Percentiles rank a stretch among this genome's conserved stretches.
These are phyloP conservation scores for Excalfactoria chinensis DNA, from an alignment of 2,113 vertebrate species.

Conservation along the genomic window DNA sequence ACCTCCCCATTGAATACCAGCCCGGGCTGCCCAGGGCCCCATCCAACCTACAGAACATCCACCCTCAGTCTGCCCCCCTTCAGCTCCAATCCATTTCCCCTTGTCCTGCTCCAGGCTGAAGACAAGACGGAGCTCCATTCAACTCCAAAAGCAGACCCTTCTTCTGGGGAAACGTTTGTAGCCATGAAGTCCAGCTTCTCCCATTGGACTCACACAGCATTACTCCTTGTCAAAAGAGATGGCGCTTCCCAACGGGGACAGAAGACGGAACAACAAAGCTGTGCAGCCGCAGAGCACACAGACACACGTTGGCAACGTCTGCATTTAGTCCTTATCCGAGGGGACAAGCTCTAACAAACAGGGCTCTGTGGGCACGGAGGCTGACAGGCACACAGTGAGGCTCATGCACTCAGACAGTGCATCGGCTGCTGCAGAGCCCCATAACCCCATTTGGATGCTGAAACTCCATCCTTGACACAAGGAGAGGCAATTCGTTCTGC, in stretches of 20 bases:
- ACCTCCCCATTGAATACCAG: no score
- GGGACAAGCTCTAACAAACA: not conserved
- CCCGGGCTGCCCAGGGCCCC: no score
- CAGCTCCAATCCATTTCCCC: no score
- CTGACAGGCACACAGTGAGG: not conserved
- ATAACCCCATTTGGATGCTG: accelerated
- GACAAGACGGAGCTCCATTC: not conserved
- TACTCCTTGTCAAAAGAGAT: accelerated
- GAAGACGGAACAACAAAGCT: accelerated
- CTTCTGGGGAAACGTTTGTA: not conserved
- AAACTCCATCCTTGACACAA: accelerated
- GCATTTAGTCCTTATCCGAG: not conserved
- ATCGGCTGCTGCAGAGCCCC: not conserved
- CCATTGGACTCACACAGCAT: accelerated
- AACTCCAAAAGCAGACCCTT: not conserved
- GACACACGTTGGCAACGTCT: not conserved
- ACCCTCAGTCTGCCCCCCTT: no score
- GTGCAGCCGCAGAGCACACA: not conserved
- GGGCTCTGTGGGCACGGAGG: not conserved
- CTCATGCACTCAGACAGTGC: not conserved
- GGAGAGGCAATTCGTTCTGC: not conserved
- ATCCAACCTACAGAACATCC: no score
- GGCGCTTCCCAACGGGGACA: accelerated
- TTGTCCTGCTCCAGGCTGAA: no score
- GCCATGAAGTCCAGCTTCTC: accelerated